Evolutionary conservation across 1,140 invertebrate species (phyloP), one percentile per base, ranked within the genome.

Genomic region (Drosophila setifemur): DNA sequence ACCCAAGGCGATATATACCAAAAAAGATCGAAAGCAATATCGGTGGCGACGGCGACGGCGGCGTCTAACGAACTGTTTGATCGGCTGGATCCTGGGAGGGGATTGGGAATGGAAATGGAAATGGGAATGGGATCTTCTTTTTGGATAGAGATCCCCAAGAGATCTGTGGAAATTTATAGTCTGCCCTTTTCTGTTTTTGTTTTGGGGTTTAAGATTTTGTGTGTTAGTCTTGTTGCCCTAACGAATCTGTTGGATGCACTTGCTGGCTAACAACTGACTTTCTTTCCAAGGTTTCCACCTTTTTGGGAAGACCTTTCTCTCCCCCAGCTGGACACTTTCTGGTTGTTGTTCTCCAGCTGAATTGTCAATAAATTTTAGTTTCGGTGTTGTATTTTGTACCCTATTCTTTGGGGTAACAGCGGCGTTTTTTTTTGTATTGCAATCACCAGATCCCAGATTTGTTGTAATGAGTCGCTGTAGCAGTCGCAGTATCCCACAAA

Each of bases 321-420:
- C n/a, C n/a, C 75, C 49, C 79, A 78, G 81, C 76, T 85, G 81
- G 81, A 85, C 81, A 85, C 72, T 86, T 86, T 71, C 31, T 12
- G 4, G 11, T 33, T 6, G 4, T 12, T 33, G n/a, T 29, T 60
- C 35, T 45, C 45, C 33, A 21, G 25, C 23, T 40, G 25, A 53
- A 73, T 79, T 86, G 79, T 86, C 79, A 75, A 85, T 85, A 85
- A 85, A 85, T 85, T 85, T 85, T 66, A 75, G 81, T 57, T 60
- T 75, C 58, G 81, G 35, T 48, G 25, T 42, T 37, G 44, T 75
- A 50, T 75, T 75, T 55, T 42, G 25, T 55, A 49, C 53, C 21
- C 28, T 45, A 43, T 48, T 49, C 11, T 64, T 40, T 63, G 57
- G 60, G 60, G 60, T 64, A 18, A 29, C 60, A 66, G 61, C 61